phyloP scores from a whole-genome alignment of 2,113 vertebrate genomes.

The Chloebia gouldiae region DNA sequence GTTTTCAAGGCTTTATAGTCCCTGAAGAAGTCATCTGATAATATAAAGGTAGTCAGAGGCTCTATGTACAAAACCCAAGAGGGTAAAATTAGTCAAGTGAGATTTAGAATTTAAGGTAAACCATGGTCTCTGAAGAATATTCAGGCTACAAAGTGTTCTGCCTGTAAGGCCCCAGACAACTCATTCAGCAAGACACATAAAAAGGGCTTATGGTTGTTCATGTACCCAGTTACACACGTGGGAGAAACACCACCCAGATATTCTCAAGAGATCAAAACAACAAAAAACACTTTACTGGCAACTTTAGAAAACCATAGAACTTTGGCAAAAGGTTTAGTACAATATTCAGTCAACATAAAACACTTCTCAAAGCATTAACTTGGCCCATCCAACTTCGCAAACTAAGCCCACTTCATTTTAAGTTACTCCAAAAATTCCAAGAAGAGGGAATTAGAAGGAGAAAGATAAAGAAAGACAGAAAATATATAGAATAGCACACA shows the following conservation, averaged over 20 bases:
- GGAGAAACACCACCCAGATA: neutral
- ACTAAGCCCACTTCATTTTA: neutral
- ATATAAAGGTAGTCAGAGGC: neutral
- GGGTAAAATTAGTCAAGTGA: neutral
- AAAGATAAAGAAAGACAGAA: neutral
- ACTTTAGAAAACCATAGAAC: neutral
- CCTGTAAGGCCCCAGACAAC: neutral
- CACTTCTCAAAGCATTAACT: neutral
- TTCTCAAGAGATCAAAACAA: neutral
- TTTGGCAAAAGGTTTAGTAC: neutral
- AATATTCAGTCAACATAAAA: neutral
- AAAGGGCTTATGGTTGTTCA: neutral
- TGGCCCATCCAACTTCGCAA: fast-evolving
- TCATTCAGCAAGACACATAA: fast-evolving
- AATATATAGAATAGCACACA: neutral
- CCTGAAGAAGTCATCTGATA: neutral
- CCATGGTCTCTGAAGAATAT: neutral
- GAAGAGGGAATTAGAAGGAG: neutral
- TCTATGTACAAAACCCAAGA: neutral
- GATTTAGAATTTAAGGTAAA: neutral
- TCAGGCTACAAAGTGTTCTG: neutral
- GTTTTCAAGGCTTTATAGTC: neutral
- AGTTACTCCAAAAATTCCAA: neutral
- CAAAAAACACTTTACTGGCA: neutral
- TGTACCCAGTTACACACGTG: fast-evolving